A percentile compares a stretch with the other conserved stretches of the same genome.
Conservation (phyloP, 2,113 vertebrate genomes). For the Hydrolagus affinis region DNA sequence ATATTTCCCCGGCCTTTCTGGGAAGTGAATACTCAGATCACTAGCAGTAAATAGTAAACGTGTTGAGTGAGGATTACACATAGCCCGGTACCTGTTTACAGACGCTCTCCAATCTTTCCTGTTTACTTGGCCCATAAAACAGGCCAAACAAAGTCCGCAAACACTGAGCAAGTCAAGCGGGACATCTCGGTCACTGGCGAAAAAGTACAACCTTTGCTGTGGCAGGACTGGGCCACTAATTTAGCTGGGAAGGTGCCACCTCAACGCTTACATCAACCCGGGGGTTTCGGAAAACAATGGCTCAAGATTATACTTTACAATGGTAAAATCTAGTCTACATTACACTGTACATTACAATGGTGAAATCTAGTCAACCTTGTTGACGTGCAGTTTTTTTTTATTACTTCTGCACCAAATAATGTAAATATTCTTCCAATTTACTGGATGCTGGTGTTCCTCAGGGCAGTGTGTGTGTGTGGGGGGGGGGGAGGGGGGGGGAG, state of each 20-base stretch:
- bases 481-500: no score
- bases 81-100: neutral
- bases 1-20: neutral
- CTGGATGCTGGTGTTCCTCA: neutral
- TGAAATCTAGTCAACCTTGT: neutral
- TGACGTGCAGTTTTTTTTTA: neutral
- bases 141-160: neutral
- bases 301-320: neutral
- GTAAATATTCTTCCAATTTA: conserved; percentile 10
- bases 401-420: neutral
- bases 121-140: conserved; percentile 10
- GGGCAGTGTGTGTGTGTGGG: neutral
- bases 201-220: neutral
- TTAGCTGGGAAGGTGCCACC: neutral
- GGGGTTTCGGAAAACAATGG: no score
- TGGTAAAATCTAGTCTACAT: neutral
- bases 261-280: neutral
- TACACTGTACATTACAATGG: neutral
- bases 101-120: conserved; percentile 26
- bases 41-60: neutral
- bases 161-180: neutral
- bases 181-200: neutral
- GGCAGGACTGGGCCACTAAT: neutral
- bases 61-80: neutral
- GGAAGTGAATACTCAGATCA: neutral